A percentile compares a stretch with the other conserved stretches of the same genome.
These are phyloP conservation scores for Cryptoblepharus egeriae DNA, from an alignment of 2,797 vertebrate species.

Conservation along the genomic window DNA sequence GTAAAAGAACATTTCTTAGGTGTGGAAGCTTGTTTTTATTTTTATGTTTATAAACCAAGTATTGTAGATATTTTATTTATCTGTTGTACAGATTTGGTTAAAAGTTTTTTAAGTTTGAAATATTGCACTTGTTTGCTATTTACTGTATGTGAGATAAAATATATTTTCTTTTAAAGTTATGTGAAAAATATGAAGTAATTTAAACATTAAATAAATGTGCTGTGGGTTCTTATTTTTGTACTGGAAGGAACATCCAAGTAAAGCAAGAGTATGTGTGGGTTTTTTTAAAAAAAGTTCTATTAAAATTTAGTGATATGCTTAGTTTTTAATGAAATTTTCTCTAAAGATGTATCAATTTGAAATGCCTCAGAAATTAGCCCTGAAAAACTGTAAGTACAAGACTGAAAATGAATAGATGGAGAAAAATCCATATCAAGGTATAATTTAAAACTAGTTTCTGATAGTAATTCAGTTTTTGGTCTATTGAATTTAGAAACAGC, in stretches of 20 bases:
- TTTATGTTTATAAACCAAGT: slow-evolving; percentile 67
- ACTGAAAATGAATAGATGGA: neutral
- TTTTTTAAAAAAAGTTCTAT: neutral
- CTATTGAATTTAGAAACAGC: neutral
- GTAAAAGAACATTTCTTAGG: slow-evolving; percentile 42
- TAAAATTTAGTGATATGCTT: neutral
- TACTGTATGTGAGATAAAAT: slow-evolving; percentile 73
- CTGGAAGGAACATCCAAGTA: slow-evolving; percentile 68
- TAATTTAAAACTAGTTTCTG: neutral
- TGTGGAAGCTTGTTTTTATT: slow-evolving; percentile 27
- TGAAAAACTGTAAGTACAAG: neutral
- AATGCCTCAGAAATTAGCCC: neutral
- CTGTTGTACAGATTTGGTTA: slow-evolving; percentile 81
- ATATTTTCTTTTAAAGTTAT: slow-evolving; percentile 78
- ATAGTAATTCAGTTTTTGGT: neutral
- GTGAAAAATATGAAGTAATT: slow-evolving; percentile 77
- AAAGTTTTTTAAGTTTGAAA: slow-evolving; percentile 78
- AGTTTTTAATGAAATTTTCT: neutral
- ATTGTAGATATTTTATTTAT: slow-evolving; percentile 81
- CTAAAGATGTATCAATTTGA: neutral
- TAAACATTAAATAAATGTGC: slow-evolving; percentile 80
- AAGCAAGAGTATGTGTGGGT: slow-evolving; percentile 23
- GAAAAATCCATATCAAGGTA: neutral
- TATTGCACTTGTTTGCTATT: slow-evolving; percentile 80
- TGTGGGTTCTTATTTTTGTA: slow-evolving; percentile 81